Evolutionary conservation across 2,888 invertebrate species (phyloP).

Genomic region (Drosophila koepferae): DNA sequence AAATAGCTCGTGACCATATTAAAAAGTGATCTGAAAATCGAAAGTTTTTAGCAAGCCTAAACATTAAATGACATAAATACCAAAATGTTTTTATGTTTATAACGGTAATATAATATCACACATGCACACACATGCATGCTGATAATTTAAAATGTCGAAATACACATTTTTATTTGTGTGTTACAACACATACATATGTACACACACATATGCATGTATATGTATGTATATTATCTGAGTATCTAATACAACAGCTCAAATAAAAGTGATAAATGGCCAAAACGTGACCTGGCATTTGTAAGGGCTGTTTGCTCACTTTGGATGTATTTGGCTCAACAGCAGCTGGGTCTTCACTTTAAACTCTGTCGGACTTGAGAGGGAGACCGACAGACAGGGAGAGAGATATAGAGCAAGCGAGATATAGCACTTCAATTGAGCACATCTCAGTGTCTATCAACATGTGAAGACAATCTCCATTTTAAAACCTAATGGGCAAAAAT

Average conservation of each 20-base stretch:
- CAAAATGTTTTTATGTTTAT: not conserved
- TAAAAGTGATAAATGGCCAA: conserved; percentile 75
- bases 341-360: conserved; percentile 40
- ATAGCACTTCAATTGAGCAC: not conserved
- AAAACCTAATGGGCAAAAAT: not conserved
- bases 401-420: not conserved
- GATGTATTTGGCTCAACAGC: conserved; percentile 33
- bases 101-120: conserved; percentile 2
- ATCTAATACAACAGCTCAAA: conserved; percentile 64
- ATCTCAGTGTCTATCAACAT: conserved; percentile 4
- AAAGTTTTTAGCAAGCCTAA: not conserved
- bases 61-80: not conserved
- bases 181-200: not conserved
- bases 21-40: not conserved
- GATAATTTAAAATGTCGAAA: not conserved
- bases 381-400: not conserved
- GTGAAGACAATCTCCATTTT: not conserved
- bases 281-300: conserved; percentile 76
- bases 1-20: not conserved
- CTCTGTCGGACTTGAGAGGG: conserved; percentile 6
- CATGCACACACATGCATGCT: not conserved
- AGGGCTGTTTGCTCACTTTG: conserved; percentile 30
- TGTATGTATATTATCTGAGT: conserved; percentile 30
- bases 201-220: not conserved
- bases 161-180: not conserved